Evolutionary conservation across 1,140 invertebrate species (phyloP), one percentile per base, ranked within the genome.

Genomic region (Saccostrea glomerata): DNA sequence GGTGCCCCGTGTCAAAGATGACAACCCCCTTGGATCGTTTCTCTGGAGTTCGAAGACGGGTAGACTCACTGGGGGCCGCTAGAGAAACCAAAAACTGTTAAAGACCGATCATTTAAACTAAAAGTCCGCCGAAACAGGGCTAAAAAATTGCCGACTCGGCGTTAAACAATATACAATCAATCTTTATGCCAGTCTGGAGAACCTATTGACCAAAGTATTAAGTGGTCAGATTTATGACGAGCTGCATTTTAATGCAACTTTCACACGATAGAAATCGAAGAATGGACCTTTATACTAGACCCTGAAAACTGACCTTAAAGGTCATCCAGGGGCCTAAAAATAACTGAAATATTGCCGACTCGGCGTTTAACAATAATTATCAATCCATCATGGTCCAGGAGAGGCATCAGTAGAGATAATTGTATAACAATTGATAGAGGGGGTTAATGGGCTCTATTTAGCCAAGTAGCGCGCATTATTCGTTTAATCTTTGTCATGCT

Each of bases 121-220:
- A n/a, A n/a, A n/a, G n/a, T n/a, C n/a, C n/a, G n/a, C n/a, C n/a
- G n/a, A n/a, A n/a, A n/a, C n/a, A n/a, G n/a, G n/a, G n/a, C n/a
- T n/a, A n/a, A n/a, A n/a, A n/a, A n/a, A n/a, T n/a, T n/a, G n/a
- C n/a, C n/a, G n/a, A n/a, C n/a, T n/a, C n/a, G n/a, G n/a, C n/a
- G n/a, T n/a, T n/a, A n/a, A n/a, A n/a, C n/a, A n/a, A n/a, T n/a
- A n/a, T n/a, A n/a, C n/a, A n/a, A n/a, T n/a, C 30, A 13, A 3
- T n/a, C 25, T 86, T 15, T 82, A 86, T 82, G 20, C 77, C 9
- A 82, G 58, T 20, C 40, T 54, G n/a, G 86, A 55, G 47, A 86
- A 86, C 20, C n/a, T 87, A 5, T 36, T 82, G 12, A 73, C 58
- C 3, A 82, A 87, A 82, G 70, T 47, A 56, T 55, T 60, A 36